phyloP scores from a whole-genome alignment of 2,113 vertebrate species.

The Brachypteracias leptosomus region DNA sequence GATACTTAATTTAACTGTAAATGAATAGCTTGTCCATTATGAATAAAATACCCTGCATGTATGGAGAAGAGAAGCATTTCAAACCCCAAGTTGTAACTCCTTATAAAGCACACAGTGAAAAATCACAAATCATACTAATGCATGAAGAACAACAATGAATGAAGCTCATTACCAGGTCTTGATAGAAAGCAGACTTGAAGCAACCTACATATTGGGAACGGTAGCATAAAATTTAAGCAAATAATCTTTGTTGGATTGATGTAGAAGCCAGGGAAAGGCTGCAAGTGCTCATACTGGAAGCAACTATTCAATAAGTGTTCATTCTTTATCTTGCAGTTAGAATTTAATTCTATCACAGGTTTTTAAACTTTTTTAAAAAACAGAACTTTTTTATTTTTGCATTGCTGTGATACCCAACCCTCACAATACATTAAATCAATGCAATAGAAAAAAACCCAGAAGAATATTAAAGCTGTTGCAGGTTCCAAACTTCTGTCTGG shows the following conservation, averaged over 20 bases:
- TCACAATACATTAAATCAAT: neutral
- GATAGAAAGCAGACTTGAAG: neutral
- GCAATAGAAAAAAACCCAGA: neutral
- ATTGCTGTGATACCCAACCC: neutral
- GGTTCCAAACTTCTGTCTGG: constrained; percentile 14
- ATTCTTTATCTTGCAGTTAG: neutral
- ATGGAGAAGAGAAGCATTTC: neutral
- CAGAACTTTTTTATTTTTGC: neutral
- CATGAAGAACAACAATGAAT: neutral
- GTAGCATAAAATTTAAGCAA: neutral
- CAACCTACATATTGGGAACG: neutral
- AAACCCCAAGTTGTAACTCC: neutral
- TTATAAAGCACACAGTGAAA: neutral
- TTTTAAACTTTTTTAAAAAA: neutral
- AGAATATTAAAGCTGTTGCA: neutral
- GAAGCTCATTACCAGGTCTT: neutral
- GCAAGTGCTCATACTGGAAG: neutral
- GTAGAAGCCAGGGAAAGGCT: neutral
- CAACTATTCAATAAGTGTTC: neutral
- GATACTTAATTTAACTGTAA: constrained; percentile 18
- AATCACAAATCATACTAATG: neutral
- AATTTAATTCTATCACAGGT: neutral
- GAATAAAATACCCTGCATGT: neutral
- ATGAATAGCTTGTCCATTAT: constrained; percentile 29
- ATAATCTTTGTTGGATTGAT: neutral